phyloP scores from a whole-genome alignment of 2,113 vertebrate genomes.

The Australoheros scitulus region DNA sequence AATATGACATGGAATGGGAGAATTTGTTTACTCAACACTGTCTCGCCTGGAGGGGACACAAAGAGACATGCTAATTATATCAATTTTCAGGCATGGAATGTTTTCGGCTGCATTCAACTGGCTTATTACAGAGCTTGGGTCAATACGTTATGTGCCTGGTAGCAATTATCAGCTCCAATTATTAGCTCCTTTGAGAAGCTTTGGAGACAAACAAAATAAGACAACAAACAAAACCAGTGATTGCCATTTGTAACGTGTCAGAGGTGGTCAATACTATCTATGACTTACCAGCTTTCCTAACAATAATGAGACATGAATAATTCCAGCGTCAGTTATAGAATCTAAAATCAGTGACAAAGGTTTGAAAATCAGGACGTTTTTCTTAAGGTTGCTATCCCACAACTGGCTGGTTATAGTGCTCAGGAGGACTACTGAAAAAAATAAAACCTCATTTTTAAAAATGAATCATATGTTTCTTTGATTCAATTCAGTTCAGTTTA shows the following conservation, averaged over 20 bases:
- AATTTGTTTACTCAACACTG: slow-evolving; percentile 50
- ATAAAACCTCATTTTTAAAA: not conserved
- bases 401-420: not conserved
- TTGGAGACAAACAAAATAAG: slow-evolving; percentile 25
- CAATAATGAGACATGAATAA: not conserved
- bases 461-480: not conserved
- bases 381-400: not conserved
- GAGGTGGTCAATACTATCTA: slow-evolving; percentile 23
- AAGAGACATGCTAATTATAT: slow-evolving; percentile 59
- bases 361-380: not conserved
- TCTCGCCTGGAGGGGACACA: slow-evolving; percentile 36
- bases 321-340: not conserved
- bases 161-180: slow-evolving; percentile 66
- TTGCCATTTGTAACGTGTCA: slow-evolving; percentile 58
- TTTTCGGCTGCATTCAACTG: slow-evolving; percentile 23
- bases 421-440: not conserved
- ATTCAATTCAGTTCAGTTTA: too few relatives aligned
- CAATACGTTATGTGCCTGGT: slow-evolving; percentile 61
- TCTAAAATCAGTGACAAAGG: not conserved
- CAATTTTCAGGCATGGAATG: slow-evolving; percentile 29
- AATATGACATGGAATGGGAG: slow-evolving; percentile 27
- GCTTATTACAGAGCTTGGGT: slow-evolving; percentile 54
- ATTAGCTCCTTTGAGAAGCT: slow-evolving; percentile 44
- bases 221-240: slow-evolving; percentile 49
- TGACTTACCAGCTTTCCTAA: not conserved